Evolutionary conservation across 2,888 invertebrate genomes (phyloP).

Genomic region (Byasa hedistus): DNA sequence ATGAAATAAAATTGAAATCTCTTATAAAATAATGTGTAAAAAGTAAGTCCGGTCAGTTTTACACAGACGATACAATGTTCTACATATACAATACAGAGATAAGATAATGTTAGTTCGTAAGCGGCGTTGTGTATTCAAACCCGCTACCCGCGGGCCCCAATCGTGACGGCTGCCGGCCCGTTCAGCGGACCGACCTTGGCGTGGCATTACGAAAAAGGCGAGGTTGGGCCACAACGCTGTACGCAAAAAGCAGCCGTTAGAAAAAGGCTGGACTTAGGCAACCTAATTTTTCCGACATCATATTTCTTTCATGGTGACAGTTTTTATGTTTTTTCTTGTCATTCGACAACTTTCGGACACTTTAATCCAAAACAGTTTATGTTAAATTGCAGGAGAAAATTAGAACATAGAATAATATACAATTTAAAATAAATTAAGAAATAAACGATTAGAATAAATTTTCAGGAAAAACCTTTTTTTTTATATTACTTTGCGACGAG

Average conservation of each 20-base stretch:
- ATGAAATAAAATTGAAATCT: too few species aligned
- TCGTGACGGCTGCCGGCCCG: not conserved
- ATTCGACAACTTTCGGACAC: too few species aligned
- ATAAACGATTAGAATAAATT: too few species aligned
- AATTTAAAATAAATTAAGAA: too few species aligned
- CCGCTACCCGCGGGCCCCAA: slow-evolving; percentile 19
- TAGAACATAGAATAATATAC: too few species aligned
- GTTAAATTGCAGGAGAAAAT: too few species aligned
- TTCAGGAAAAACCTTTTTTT: too few species aligned
- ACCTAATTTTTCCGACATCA: not conserved
- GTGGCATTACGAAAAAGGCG: slow-evolving; percentile 16
- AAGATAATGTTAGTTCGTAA: slow-evolving; percentile 1
- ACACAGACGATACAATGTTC: not conserved
- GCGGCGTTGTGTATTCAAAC: slow-evolving; percentile 7
- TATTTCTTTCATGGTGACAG: too few species aligned
- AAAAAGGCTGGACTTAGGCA: not conserved
- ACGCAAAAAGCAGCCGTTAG: slow-evolving; percentile 12
- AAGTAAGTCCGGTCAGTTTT: not conserved
- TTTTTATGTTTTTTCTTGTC: too few species aligned
- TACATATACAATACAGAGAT: slow-evolving; percentile 1
- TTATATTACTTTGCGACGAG: too few species aligned
- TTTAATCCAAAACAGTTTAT: too few species aligned
- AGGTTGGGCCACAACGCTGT: not conserved
- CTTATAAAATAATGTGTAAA: too few species aligned
- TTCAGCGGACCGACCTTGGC: slow-evolving; percentile 16